A percentile compares a stretch with the other conserved stretches of the same genome.
These are phyloP conservation scores for Homarus americanus DNA, from an alignment of 1,140 invertebrate species.

Conservation along the genomic window DNA sequence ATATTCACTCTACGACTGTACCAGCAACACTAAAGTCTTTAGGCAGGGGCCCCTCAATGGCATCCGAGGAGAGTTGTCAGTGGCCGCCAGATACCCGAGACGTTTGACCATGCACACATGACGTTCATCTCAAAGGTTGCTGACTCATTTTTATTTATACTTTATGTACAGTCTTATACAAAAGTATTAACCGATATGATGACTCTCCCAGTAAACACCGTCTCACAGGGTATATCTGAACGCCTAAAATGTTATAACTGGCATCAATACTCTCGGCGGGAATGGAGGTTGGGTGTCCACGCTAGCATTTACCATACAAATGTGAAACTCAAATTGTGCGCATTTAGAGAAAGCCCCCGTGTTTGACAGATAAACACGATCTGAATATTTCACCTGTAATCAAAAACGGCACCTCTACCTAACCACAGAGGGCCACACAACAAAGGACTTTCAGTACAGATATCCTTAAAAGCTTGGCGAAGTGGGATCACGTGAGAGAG, in stretches of 20 bases:
- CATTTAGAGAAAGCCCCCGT: slow-evolving; percentile 39
- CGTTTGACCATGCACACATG: slow-evolving; percentile 12
- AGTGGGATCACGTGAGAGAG: slow-evolving; percentile 48
- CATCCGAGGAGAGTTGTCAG: slow-evolving; percentile 70
- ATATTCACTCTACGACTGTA: slow-evolving; percentile 63
- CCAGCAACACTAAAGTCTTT: slow-evolving; percentile 72
- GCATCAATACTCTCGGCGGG: slow-evolving; percentile 39
- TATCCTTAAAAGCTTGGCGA: slow-evolving; percentile 27
- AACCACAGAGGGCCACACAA: neutral
- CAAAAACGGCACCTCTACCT: neutral
- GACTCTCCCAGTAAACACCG: neutral
- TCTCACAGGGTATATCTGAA: neutral
- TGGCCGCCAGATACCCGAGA: slow-evolving; percentile 35
- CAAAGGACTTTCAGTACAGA: neutral
- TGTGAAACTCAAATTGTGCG: slow-evolving; percentile 63
- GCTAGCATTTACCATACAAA: slow-evolving; percentile 71
- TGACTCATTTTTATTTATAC: neutral
- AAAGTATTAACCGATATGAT: too few relatives aligned
- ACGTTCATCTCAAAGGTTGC: neutral
- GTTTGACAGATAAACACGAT: neutral
- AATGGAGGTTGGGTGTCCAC: slow-evolving; percentile 58
- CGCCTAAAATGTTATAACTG: neutral
- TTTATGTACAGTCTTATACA: neutral
- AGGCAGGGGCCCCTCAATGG: slow-evolving; percentile 75
- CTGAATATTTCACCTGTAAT: neutral